These are phyloP conservation scores for Stictonetta naevosa DNA, from an alignment of 2,113 vertebrate species.

Conservation along the genomic window DNA sequence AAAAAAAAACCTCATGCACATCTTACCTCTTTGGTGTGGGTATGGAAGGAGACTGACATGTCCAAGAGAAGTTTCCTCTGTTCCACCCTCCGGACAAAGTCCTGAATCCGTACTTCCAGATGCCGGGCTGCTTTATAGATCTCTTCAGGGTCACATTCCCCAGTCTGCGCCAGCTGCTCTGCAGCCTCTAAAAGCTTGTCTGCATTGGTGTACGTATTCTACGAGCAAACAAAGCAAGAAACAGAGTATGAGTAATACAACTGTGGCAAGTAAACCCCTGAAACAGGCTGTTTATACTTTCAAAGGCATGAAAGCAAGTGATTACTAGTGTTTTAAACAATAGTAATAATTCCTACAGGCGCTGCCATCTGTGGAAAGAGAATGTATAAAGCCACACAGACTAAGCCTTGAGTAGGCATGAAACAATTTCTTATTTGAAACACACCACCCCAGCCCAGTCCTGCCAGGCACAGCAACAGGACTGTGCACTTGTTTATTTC, in stretches of 20 bases:
- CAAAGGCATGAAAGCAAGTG: conserved; percentile 7
- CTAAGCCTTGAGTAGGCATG: neutral
- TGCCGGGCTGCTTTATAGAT: conserved; percentile 99
- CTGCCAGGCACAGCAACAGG: conserved; percentile 20
- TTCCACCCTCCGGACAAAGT: conserved; percentile 96
- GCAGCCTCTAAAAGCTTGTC: conserved; percentile 98
- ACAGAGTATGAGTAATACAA: conserved; percentile 44
- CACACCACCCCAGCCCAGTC: neutral
- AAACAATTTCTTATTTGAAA: conserved; percentile 46
- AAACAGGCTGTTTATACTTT: conserved; percentile 2
- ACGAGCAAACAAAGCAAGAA: conserved; percentile 74
- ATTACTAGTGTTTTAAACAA: conserved; percentile 34
- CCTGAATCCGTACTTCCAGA: conserved; percentile 97
- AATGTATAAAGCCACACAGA: neutral
- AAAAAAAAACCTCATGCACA: neutral
- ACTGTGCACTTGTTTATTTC: conserved; percentile 37
- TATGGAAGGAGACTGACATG: conserved; percentile 99
- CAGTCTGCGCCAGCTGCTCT: conserved; percentile 96
- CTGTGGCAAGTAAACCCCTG: neutral
- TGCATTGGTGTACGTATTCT: conserved; percentile 99
- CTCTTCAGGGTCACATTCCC: conserved; percentile 98
- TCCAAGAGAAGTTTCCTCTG: conserved; percentile 97
- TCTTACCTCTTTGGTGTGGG: conserved; percentile 97
- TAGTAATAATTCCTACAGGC: neutral
- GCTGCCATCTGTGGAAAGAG: neutral